Base-by-base conservation (phyloP, 2,888 invertebrate genomes). In the Drosophila neoperkinsi region DNA sequence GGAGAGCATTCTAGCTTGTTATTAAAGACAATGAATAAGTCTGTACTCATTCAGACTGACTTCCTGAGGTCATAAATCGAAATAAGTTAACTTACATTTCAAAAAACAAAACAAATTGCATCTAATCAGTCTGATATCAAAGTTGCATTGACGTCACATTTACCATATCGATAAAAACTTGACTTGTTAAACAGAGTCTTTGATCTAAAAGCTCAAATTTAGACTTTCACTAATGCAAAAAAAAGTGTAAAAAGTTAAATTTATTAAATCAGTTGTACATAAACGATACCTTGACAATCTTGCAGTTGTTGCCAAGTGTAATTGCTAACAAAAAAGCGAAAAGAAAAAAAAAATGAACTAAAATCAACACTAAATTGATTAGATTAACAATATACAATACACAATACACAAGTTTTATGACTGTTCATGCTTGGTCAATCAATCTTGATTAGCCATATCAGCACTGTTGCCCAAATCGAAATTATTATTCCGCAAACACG, bases 381-480 rank as follows among this genome's bases (percentile, higher is more conserved):
- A 78, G 77, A 78, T 78, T 78, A 78, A 65, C 66, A 66, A 72
- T 66, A 60, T 69, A 63, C 38, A 64, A 61, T 59, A 38, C 33
- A 63, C 38, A 64, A 61, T 59, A 38, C 33, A 49, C 30, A 49
- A 38, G 13, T 34, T 67, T 76, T 61, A 66, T 65, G 55, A 56
- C 56, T 63, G 18, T 57, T 38, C 49, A 70, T 30, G 30, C 55
- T 62, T 75, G 38, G 62, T 58, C 71, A 72, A 72, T 77, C 72
- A 68, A 77, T 77, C 72, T 68, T 72, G 72, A 77, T 77, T 76
- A 76, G 63, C 49, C 60, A 34, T 61, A 76, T 66, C 71, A 66
- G 46, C 49, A 46, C 66, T 59, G 50, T 49, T 25, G 49, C 21
- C 52, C 11, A 58, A 67, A 61, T 51, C 49, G 30, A 33, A 56